These are phyloP conservation scores for Parnassius mnemosyne DNA, from an alignment of 2,888 invertebrate species.

Conservation along the genomic window DNA sequence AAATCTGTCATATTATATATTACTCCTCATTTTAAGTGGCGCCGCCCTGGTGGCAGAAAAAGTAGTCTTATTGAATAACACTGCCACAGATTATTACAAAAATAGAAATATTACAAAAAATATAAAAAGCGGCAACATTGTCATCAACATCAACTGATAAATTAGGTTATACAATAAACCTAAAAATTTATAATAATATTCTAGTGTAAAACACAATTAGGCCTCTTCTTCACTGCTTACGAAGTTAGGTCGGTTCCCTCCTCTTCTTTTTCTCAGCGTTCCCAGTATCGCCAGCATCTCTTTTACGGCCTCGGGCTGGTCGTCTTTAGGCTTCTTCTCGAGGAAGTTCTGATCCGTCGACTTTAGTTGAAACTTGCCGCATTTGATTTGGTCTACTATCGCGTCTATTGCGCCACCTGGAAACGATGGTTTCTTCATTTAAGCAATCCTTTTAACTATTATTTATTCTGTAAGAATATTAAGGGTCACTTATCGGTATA, in stretches of 20 bases:
- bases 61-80: too few species aligned
- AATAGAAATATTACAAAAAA: too few species aligned
- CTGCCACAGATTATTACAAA: too few species aligned
- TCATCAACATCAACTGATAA: too few species aligned
- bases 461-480: too few species aligned
- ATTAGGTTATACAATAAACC: too few species aligned
- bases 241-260: conserved; percentile 33
- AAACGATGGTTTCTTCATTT: background rate
- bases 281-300: conserved; percentile 85
- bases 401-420: conserved; percentile 84
- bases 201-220: conserved; percentile 20
- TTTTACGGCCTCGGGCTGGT: conserved; percentile 73
- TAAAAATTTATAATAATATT: background rate
- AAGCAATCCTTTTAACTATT: too few species aligned
- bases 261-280: conserved; percentile 58
- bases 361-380: conserved; percentile 86
- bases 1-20: too few species aligned
- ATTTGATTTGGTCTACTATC: conserved; percentile 88
- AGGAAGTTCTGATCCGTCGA: conserved; percentile 82
- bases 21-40: too few species aligned
- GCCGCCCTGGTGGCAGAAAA: too few species aligned
- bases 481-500: too few species aligned
- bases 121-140: too few species aligned
- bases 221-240: conserved; percentile 28
- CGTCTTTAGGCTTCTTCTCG: conserved; percentile 76